Evolutionary conservation across 2,797 vertebrate genomes (phyloP).

Genomic region (Chaenodraco wilsoni): DNA sequence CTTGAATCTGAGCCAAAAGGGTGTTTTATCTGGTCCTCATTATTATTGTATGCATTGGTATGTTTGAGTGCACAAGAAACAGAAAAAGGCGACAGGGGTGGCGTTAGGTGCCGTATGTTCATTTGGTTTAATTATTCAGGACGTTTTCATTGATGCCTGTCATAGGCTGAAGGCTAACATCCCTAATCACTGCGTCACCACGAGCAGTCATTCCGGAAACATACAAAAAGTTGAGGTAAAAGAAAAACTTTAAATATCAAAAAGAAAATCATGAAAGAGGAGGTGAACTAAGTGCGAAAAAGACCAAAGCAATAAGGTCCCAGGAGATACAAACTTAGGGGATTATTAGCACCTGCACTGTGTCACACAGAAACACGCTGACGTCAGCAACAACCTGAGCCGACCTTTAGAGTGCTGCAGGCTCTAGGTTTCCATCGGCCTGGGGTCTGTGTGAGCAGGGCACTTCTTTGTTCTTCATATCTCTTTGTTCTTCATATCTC

Average conservation of each 20-base stretch:
- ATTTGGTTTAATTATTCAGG: not conserved
- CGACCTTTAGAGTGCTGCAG: constrained; percentile 49
- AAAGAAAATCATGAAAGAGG: not conserved
- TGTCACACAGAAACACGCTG: constrained; percentile 27
- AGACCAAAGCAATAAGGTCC: constrained; percentile 6
- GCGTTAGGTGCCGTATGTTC: not conserved
- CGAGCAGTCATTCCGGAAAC: not conserved
- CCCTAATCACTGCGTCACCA: not conserved
- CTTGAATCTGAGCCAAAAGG: not conserved
- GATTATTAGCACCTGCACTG: constrained; percentile 40
- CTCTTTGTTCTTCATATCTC: constrained; percentile 60
- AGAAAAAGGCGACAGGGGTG: not conserved
- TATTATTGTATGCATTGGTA: not conserved
- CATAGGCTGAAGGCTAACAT: not conserved
- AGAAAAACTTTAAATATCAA: constrained; percentile 9
- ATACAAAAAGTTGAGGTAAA: not conserved
- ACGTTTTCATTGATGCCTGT: not conserved
- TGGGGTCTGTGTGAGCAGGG: constrained; percentile 15
- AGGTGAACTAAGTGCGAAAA: constrained; percentile 17
- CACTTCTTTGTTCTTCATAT: constrained; percentile 63
- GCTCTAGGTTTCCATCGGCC: constrained; percentile 55
- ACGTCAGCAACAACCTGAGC: constrained; percentile 52
- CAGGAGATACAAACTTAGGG: constrained; percentile 7
- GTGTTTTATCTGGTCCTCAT: not conserved
- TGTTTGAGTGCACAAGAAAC: not conserved